Evolutionary conservation across 1,140 invertebrate species (phyloP), one percentile per base, ranked within the genome.

Genomic region (Ceratina australensis): DNA sequence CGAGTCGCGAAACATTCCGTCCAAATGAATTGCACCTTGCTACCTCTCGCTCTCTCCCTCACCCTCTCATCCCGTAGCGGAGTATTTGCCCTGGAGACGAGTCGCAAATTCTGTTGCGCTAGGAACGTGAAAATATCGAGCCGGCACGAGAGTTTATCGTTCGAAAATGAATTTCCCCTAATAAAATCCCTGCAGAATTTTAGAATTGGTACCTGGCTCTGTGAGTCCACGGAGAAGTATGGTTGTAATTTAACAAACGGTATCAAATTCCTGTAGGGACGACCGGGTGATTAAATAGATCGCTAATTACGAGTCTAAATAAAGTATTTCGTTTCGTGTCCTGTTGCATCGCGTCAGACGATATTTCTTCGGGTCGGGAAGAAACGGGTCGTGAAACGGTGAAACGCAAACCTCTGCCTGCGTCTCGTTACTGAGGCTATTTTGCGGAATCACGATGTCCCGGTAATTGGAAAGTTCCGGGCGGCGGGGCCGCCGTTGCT

Each of bases 21-120:
- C 80, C 75, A 60, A 75, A 83, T 65, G 76, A 83, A 83, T 83
- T 82, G 80, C 78, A 33, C 54, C 42, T 47, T 16, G 59, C 50
- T 54, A 13, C 50, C 1, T 13, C 28, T 33, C 15, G 15, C 13
- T 16, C 24, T 15, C 54, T 33, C 13, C 15, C 28, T 26, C 24
- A 0, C 8, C 52, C 52, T 66, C 69, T 42, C 33, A 42, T 42
- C 33, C 33, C 33, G 33, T 42, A 42, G 2, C 5, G 24, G 49
- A 57, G 52, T 66, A 61, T 78, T 82, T 65, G 54, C 56, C 64
- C 66, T 50, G 18, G 49, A n/a, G 65, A 60, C 42, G 33, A 63
- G 26, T 76, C 56, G 66, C 67, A 72, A 83, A 79, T 83, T 75
- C 52, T 24, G 56, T 50, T 68, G 47, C 57, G 18, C 63, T 50